phyloP scores from a whole-genome alignment of 2,113 vertebrate genomes.

The Onychostoma macrolepis region DNA sequence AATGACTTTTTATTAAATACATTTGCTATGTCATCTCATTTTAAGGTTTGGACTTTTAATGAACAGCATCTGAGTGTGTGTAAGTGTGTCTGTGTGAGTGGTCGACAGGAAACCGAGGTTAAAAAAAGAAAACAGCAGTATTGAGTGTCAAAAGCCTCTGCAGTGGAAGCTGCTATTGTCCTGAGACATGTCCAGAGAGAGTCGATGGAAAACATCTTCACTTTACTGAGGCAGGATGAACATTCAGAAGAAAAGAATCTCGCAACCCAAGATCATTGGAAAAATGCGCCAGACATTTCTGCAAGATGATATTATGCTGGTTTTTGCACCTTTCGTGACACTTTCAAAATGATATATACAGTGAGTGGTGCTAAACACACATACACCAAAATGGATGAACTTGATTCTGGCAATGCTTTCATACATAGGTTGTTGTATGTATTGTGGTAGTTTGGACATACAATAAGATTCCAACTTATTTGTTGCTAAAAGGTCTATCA shows the following conservation, averaged over 20 bases:
- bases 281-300: not conserved
- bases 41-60: not conserved
- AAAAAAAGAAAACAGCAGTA: not conserved
- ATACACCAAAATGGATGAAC: not conserved
- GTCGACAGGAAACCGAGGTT: not conserved
- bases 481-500: not conserved
- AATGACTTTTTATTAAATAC: not conserved
- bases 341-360: not conserved
- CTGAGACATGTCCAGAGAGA: not conserved
- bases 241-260: not conserved
- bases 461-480: not conserved
- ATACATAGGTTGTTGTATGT: not conserved
- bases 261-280: not conserved
- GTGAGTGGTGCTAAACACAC: not conserved
- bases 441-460: not conserved
- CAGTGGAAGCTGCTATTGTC: not conserved
- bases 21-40: not conserved
- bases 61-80: not conserved
- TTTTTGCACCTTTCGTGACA: not conserved
- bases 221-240: not conserved
- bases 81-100: not conserved
- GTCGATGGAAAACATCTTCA: not conserved
- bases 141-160: slow-evolving; percentile 8
- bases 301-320: not conserved
- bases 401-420: not conserved